Percentiles rank a stretch among this genome's conserved stretches.
phyloP scores from a whole-genome alignment of 2,888 invertebrate species.

The Charanyca ferruginea region DNA sequence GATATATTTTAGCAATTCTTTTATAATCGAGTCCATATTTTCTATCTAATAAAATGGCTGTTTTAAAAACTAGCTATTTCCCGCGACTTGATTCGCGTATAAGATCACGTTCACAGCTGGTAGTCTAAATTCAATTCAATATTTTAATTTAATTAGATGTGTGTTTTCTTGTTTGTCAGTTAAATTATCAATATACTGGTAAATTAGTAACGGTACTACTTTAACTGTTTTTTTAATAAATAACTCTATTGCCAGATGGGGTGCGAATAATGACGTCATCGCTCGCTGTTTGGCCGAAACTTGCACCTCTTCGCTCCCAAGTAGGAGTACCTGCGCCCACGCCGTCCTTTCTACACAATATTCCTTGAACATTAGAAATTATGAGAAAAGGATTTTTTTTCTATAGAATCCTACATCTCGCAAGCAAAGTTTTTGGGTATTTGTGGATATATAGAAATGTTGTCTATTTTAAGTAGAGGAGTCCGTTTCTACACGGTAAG shows the following conservation, averaged over 20 bases:
- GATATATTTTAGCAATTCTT: not conserved
- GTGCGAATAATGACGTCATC: slow-evolving; percentile 21
- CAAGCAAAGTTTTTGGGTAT: slow-evolving; percentile 71
- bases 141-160: no score
- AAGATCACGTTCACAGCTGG: not conserved
- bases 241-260: not conserved
- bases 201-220: not conserved
- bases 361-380: slow-evolving; percentile 27
- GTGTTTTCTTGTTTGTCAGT: not conserved
- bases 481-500: slow-evolving; percentile 88
- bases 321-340: slow-evolving; percentile 49
- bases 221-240: no score
- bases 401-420: slow-evolving; percentile 78
- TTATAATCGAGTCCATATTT: no score
- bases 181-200: not conserved
- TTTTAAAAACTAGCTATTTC: not conserved
- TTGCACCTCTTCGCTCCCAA: slow-evolving; percentile 11
- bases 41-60: not conserved
- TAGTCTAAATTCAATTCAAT: not conserved
- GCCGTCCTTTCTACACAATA: slow-evolving; percentile 16
- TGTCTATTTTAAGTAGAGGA: slow-evolving; percentile 59
- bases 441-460: slow-evolving; percentile 62
- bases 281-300: not conserved
- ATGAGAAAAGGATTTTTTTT: slow-evolving; percentile 74
- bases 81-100: not conserved